phyloP scores from a whole-genome alignment of 2,888 invertebrate genomes.

The Electrophaes corylata region DNA sequence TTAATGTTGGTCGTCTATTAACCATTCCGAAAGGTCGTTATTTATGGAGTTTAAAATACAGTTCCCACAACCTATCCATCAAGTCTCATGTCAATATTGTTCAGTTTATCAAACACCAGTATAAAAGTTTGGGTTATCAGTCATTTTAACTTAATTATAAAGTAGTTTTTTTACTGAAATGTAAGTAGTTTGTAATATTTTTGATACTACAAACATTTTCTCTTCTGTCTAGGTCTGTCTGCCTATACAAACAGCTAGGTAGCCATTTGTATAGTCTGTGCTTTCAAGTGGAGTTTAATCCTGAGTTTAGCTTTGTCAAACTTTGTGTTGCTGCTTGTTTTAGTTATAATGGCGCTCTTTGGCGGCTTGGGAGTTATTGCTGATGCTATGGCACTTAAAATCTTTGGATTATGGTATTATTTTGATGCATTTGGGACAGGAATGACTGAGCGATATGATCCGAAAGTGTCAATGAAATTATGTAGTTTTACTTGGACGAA shows the following conservation, averaged over 20 bases:
- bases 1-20: slow-evolving; percentile 50
- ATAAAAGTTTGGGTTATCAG: slow-evolving; percentile 64
- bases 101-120: slow-evolving; percentile 48
- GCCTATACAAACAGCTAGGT: slow-evolving; percentile 25
- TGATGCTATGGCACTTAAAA: slow-evolving; percentile 55
- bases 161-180: slow-evolving; percentile 41
- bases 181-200: slow-evolving; percentile 9
- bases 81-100: slow-evolving; percentile 66
- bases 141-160: slow-evolving; percentile 69
- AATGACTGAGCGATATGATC: not conserved
- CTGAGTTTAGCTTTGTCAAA: slow-evolving; percentile 64
- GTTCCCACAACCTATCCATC: slow-evolving; percentile 69
- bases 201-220: slow-evolving; percentile 14
- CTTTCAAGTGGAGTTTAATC: slow-evolving; percentile 63
- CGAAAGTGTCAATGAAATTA: too few relatives aligned
- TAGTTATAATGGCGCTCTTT: slow-evolving; percentile 71
- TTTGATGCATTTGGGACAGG: slow-evolving; percentile 1
- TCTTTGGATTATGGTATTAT: slow-evolving; percentile 10
- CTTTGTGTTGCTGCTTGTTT: slow-evolving; percentile 66
- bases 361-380: slow-evolving; percentile 62
- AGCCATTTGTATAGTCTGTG: slow-evolving; percentile 43
- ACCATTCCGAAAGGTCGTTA: slow-evolving; percentile 47
- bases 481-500: too few relatives aligned
- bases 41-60: slow-evolving; percentile 61
- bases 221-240: not conserved